Evolutionary conservation across 2,797 vertebrate genomes (phyloP), one percentile per base, ranked within the genome.

Genomic region (Eupleurogrammus muticus): DNA sequence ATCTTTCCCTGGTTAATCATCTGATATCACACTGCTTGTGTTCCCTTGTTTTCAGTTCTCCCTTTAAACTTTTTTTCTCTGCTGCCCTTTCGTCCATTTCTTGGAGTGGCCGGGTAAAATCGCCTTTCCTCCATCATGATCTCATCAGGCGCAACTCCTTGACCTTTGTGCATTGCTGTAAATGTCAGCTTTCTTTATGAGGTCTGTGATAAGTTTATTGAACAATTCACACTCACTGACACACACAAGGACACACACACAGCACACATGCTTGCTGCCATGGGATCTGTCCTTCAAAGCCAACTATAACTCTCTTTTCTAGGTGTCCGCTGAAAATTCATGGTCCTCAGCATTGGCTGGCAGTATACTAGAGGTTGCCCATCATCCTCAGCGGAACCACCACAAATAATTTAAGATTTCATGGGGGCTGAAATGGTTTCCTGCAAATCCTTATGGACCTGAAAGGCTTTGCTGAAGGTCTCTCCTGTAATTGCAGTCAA

Each of bases 161-260:
- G 93, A 94, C 93, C 92, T 89, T 84, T 87, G 80, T 28, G 72
- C 89, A 82, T 83, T 74, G 79, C 90, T 91, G 90, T 94, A 93
- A 93, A 94, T 94, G 91, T 91, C 92, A 93, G 65, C 83, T 80
- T 90, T 90, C 87, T 94, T 92, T 93, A 93, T 90, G 83, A 92
- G 83, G 79, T 73, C 80, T 84, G 85, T 90, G 90, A 92, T 92
- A 88, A 90, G 74, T 93, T 91, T 93, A 93, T 91, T 89, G 91
- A 92, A 90, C 85, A 90, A 83, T 89, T 86, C 88, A 62, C 89
- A 75, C 86, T 78, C 73, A 57, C 80, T 49, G 51, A 75, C 57
- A 56, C 77, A 77, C 75, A 84, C 82, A 73, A 35, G 66, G 20
- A 20, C 58, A 66, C 21, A 34, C 51, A 1, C 5, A 42, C 52